These are phyloP conservation scores for Trachymyrmex septentrionalis DNA, from an alignment of 1,140 invertebrate genomes.

Conservation along the genomic window DNA sequence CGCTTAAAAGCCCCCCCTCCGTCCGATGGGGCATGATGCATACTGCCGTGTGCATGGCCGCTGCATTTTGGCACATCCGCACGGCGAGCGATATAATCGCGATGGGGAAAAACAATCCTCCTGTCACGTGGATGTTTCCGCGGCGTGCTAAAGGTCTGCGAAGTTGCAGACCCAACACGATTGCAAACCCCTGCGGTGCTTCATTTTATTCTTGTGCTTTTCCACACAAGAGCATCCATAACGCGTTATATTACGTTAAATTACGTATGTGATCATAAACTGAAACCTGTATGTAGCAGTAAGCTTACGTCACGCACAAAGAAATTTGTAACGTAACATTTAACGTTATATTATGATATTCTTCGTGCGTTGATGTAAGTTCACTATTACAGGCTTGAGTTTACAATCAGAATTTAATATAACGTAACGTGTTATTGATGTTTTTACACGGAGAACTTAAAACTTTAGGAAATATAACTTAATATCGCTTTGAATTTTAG, in stretches of 20 bases:
- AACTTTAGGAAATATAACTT: background rate
- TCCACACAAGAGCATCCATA: too few species aligned
- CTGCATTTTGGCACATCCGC: conserved; percentile 50
- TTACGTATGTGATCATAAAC: too few species aligned
- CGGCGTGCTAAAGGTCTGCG: background rate
- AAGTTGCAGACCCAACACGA: background rate
- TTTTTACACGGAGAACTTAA: too few species aligned
- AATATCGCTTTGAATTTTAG: background rate
- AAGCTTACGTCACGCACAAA: too few species aligned
- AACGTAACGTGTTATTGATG: too few species aligned
- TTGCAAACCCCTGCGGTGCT: background rate
- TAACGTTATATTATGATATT: too few species aligned
- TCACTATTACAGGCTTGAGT: too few species aligned
- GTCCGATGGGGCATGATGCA: conserved; percentile 46
- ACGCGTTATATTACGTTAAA: too few species aligned
- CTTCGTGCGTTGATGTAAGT: too few species aligned
- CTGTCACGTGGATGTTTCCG: background rate
- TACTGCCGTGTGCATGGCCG: conserved; percentile 22
- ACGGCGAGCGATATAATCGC: conserved; percentile 46
- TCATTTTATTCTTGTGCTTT: background rate
- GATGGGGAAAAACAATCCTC: conserved; percentile 15
- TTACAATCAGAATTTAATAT: too few species aligned
- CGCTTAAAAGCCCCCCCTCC: conserved; percentile 46
- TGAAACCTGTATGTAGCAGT: too few species aligned
- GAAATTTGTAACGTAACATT: too few species aligned